Evolutionary conservation across 2,797 vertebrate species (phyloP).

Genomic region (Melanotaenia maccullochi): DNA sequence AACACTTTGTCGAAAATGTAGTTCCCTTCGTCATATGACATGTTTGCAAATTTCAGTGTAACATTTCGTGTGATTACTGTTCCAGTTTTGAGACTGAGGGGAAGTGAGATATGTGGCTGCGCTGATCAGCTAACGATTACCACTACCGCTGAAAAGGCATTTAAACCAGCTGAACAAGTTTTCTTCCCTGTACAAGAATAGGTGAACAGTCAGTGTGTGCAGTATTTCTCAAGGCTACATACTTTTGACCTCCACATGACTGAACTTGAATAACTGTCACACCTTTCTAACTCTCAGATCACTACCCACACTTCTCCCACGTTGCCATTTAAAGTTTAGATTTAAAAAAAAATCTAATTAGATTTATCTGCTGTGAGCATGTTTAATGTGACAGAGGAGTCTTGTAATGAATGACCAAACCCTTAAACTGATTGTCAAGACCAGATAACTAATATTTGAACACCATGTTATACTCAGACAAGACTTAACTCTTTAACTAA

Average conservation of each 20-base stretch:
- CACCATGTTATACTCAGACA: neutral
- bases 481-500: slow-evolving; percentile 17
- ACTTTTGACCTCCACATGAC: neutral
- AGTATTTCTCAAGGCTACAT: slow-evolving; percentile 1
- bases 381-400: neutral
- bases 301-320: neutral
- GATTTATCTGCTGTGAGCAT: neutral
- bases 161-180: slow-evolving; percentile 11
- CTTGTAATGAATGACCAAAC: slow-evolving; percentile 4
- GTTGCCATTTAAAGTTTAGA: neutral
- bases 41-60: slow-evolving; percentile 23
- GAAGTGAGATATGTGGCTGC: slow-evolving; percentile 46
- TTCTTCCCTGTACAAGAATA: neutral
- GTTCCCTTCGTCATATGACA: slow-evolving; percentile 24
- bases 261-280: neutral
- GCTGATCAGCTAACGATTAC: slow-evolving; percentile 31
- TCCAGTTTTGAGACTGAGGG: slow-evolving; percentile 31
- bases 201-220: neutral
- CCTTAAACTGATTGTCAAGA: slow-evolving; percentile 7
- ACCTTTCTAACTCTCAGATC: neutral
- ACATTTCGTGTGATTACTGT: slow-evolving; percentile 13
- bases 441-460: slow-evolving; percentile 19
- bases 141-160: slow-evolving; percentile 5
- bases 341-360: neutral
- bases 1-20: slow-evolving; percentile 16